Conservation (phyloP, 64 coral and sea anemone species). For the Pachyseris speciosa region DNA sequence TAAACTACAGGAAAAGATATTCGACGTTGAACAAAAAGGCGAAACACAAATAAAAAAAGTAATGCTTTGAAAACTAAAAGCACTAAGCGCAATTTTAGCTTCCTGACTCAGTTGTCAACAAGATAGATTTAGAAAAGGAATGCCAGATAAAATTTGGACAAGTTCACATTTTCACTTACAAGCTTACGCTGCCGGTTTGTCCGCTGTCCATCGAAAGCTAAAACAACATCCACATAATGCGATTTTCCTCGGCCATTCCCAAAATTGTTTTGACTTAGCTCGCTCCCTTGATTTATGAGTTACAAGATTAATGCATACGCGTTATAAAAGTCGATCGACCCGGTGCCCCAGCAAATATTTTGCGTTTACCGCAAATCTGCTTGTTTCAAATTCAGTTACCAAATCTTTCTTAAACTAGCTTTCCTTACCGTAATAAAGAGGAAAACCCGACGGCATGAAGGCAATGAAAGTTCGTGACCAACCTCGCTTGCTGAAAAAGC, state of each 20-base stretch:
- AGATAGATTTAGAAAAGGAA: not conserved
- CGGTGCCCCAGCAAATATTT: too few relatives aligned
- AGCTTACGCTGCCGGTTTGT: not conserved
- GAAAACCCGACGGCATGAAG: slow-evolving; percentile 14
- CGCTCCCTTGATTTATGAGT: not conserved
- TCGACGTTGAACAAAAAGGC: not conserved
- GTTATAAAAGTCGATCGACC: not conserved
- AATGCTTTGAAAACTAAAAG: not conserved
- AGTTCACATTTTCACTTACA: not conserved
- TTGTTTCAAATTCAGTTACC: not conserved
- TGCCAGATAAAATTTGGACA: not conserved
- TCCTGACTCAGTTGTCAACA: not conserved
- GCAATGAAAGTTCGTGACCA: not conserved
- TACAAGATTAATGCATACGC: not conserved
- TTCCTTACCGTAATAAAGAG: slow-evolving; percentile 45
- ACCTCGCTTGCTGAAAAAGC: not conserved
- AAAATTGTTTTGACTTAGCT: not conserved
- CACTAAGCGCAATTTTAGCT: not conserved
- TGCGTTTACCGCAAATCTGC: not conserved
- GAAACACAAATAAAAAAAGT: not conserved
- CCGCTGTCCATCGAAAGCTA: not conserved
- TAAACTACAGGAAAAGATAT: not conserved
- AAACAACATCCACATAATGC: not conserved
- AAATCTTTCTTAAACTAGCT: not conserved
- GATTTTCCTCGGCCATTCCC: not conserved